Conservation (phyloP, 2,888 invertebrate species). For the Cryptocephalus primarius region DNA sequence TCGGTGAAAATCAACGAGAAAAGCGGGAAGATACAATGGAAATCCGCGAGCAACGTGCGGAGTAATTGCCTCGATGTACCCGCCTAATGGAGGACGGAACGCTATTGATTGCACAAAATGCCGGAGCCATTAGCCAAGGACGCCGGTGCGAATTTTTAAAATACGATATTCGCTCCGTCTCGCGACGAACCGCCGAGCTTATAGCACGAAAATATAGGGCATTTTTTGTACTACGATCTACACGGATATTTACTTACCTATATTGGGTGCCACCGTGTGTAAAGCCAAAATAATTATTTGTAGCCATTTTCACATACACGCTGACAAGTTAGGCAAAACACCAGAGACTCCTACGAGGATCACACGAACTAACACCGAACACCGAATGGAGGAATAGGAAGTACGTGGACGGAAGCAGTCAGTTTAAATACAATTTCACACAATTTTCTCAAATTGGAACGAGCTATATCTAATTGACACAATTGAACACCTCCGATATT, state of each 20-base stretch:
- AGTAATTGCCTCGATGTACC: neutral
- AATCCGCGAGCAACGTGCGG: neutral
- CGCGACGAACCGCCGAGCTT: too few relatives aligned
- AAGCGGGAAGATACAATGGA: neutral
- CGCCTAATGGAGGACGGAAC: conserved; percentile 14
- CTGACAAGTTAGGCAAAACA: conserved; percentile 13
- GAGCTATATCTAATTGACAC: too few relatives aligned
- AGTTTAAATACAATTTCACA: too few relatives aligned
- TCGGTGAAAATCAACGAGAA: neutral
- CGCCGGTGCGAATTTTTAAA: conserved; percentile 22
- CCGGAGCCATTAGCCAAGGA: conserved; percentile 37
- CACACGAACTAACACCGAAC: too few relatives aligned
- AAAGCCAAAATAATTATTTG: conserved; percentile 93
- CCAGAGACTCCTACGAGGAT: neutral
- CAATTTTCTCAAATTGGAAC: too few relatives aligned
- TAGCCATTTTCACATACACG: conserved; percentile 49
- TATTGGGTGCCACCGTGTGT: conserved; percentile 89
- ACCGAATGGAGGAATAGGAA: too few relatives aligned
- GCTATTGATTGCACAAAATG: conserved; percentile 36
- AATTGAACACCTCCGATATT: too few relatives aligned
- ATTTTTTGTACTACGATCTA: neutral
- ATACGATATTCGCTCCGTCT: neutral
- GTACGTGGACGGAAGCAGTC: too few relatives aligned
- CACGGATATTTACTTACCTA: conserved; percentile 50
- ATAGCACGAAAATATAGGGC: too few relatives aligned